phyloP scores from a whole-genome alignment of 35 echinoderm and acorn worm genomes.

The Amphiura filiformis region DNA sequence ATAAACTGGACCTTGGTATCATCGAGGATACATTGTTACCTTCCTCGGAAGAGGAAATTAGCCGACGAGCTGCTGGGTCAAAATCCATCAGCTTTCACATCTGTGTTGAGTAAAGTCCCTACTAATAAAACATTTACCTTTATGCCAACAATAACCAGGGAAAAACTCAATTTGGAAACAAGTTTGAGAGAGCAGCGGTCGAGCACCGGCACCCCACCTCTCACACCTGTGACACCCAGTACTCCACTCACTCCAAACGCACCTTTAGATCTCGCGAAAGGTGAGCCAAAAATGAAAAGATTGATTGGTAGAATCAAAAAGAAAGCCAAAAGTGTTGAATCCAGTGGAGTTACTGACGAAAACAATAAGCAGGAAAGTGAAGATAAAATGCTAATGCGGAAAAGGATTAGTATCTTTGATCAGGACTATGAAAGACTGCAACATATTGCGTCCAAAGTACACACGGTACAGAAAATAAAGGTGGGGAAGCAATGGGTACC shows the following conservation, averaged over 20 bases:
- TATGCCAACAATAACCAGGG: neutral
- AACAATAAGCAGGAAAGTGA: constrained; percentile 15
- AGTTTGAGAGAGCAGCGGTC: neutral
- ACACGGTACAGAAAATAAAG: neutral
- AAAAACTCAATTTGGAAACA: neutral
- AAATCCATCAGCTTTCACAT: neutral
- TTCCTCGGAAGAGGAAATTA: neutral
- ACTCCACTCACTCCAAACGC: constrained; percentile 68
- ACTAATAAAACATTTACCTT: neutral
- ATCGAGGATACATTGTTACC: neutral
- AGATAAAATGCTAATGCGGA: constrained; percentile 32
- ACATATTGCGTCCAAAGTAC: constrained; percentile 39
- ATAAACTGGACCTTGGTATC: neutral
- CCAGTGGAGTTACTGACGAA: neutral
- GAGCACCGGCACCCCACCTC: constrained; percentile 41
- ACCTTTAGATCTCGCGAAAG: constrained; percentile 32
- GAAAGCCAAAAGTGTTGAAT: constrained; percentile 65
- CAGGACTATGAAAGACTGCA: constrained; percentile 69
- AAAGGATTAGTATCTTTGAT: constrained; percentile 91
- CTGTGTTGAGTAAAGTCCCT: neutral
- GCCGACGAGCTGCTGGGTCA: neutral
- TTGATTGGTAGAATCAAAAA: constrained; percentile 68
- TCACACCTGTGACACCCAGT: constrained; percentile 73
- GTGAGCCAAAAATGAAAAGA: constrained; percentile 23
- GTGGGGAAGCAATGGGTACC: neutral